Evolutionary conservation across 2,888 invertebrate species (phyloP).

Genomic region (Phyllotreta cruciferae): DNA sequence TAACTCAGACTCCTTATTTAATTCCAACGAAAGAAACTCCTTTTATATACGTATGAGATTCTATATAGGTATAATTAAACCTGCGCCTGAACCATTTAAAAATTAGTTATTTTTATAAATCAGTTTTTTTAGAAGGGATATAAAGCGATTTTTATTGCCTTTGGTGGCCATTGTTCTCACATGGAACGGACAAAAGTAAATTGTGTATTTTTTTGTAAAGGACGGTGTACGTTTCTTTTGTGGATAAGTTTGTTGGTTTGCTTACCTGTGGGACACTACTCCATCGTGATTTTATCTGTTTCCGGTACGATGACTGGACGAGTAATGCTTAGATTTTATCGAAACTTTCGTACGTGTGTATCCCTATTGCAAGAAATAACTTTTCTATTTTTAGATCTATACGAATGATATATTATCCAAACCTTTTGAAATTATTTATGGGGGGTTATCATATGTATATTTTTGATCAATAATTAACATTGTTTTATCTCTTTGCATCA

Average conservation of each 20-base stretch:
- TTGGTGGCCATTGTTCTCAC: constrained; percentile 3
- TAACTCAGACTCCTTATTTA: background rate
- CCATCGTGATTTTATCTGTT: constrained; percentile 29
- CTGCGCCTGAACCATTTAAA: no score
- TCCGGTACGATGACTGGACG: constrained; percentile 31
- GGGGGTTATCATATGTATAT: no score
- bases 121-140: no score
- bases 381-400: constrained; percentile 22
- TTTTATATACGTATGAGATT: no score
- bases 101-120: no score
- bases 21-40: no score
- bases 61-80: no score
- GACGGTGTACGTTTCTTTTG: constrained; percentile 27
- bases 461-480: no score
- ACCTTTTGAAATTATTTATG: background rate
- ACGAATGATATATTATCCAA: constrained; percentile 2
- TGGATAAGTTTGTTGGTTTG: constrained; percentile 24
- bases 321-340: constrained; percentile 30
- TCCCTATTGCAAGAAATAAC: constrained; percentile 29
- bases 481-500: no score
- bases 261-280: constrained; percentile 30
- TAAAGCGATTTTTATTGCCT: no score
- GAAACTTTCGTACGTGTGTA: constrained; percentile 29
- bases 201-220: constrained; percentile 23
- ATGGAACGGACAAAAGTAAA: constrained; percentile 21